These are phyloP conservation scores for Heloderma charlesbogerti DNA, from an alignment of 2,113 vertebrate species.

Conservation along the genomic window DNA sequence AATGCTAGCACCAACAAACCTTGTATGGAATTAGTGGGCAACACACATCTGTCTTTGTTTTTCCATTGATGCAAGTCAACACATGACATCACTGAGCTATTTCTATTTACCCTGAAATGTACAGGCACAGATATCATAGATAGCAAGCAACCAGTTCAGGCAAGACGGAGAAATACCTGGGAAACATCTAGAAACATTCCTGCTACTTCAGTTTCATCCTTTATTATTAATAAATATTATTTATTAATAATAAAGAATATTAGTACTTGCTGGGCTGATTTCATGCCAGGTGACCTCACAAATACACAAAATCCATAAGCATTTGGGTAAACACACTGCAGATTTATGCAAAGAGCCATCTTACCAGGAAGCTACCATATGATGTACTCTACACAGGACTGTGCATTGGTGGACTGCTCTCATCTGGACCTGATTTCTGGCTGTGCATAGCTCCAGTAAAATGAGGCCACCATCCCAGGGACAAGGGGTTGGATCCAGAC, in stretches of 20 bases:
- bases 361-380: not conserved
- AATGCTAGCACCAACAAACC: not conserved
- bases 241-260: too few species aligned
- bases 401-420: not conserved
- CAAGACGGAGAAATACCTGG: not conserved
- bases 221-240: too few species aligned
- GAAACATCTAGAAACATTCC: not conserved
- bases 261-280: not conserved
- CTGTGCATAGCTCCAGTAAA: not conserved
- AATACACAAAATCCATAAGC: not conserved
- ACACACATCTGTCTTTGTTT: not conserved
- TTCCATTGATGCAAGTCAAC: slow-evolving; percentile 9
- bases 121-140: not conserved
- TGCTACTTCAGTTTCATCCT: not conserved
- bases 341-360: not conserved
- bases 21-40: not conserved
- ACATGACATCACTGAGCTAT: not conserved
- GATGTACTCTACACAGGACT: not conserved
- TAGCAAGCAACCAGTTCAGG: not conserved
- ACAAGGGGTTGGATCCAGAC: not conserved
- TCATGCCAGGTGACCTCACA: not conserved
- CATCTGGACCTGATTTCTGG: not conserved
- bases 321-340: not conserved
- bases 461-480: not conserved
- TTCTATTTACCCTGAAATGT: not conserved